phyloP scores from a whole-genome alignment of 2,797 vertebrate genomes.

The Lepilemur ruficaudatus region DNA sequence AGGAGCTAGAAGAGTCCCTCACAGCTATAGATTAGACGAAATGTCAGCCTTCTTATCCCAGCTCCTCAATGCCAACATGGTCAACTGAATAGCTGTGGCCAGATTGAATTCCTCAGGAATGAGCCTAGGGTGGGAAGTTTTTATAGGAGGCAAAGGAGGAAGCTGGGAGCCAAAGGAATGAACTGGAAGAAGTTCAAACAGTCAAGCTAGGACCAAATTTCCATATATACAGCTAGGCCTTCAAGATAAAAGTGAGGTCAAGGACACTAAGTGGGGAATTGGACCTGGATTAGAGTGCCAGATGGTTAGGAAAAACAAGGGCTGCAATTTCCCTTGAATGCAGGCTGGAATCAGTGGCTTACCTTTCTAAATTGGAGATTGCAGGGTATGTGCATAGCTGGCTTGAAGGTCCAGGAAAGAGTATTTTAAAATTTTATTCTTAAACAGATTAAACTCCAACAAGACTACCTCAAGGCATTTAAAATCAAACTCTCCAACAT shows the following conservation, averaged over 20 bases:
- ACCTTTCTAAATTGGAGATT: background rate
- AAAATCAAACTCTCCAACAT: too few relatives aligned
- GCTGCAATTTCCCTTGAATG: background rate
- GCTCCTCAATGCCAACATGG: rapidly evolving
- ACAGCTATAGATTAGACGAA: background rate
- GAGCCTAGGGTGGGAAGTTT: background rate
- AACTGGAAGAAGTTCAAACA: background rate
- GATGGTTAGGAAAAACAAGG: background rate
- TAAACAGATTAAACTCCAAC: too few relatives aligned
- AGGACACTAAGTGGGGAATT: background rate
- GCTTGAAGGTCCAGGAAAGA: background rate
- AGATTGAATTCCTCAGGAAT: background rate
- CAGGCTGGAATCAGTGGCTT: background rate
- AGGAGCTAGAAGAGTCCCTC: background rate
- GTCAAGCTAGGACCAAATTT: background rate
- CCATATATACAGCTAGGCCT: background rate
- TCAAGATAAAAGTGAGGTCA: background rate
- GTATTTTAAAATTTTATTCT: background rate
- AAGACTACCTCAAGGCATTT: too few relatives aligned
- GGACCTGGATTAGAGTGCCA: background rate
- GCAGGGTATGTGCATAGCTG: background rate
- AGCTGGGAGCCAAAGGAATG: background rate
- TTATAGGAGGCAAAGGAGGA: background rate
- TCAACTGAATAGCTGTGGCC: background rate
- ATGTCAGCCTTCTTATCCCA: background rate